Evolutionary conservation across 2,888 invertebrate genomes (phyloP).

Genomic region (Antitype chi): DNA sequence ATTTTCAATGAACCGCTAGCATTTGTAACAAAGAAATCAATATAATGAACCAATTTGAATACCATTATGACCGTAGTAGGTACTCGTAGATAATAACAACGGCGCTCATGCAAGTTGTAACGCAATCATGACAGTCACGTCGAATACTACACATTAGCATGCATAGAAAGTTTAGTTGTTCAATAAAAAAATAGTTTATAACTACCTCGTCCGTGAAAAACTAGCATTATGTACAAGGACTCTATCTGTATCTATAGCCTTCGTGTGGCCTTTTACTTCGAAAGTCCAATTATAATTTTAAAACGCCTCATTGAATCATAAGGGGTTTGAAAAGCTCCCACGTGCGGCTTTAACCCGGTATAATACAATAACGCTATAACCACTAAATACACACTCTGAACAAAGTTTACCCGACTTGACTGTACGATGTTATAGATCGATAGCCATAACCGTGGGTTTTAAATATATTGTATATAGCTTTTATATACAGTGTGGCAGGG

Average conservation of each 20-base stretch:
- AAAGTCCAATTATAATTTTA: constrained; percentile 50
- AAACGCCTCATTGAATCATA: constrained; percentile 30
- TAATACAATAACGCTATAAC: constrained; percentile 41
- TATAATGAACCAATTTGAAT: constrained; percentile 31
- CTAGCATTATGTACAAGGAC: constrained; percentile 27
- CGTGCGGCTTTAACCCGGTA: constrained; percentile 21
- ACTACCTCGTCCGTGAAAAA: constrained; percentile 23
- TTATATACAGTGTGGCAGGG: too few relatives aligned
- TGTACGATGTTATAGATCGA: constrained; percentile 24
- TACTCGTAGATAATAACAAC: constrained; percentile 29
- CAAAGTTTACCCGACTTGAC: constrained; percentile 34
- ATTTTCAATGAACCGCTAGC: background rate
- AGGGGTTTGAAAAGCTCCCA: constrained; percentile 26
- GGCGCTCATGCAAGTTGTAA: constrained; percentile 47
- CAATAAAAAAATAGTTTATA: constrained; percentile 47
- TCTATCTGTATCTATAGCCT: constrained; percentile 1
- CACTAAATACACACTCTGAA: constrained; percentile 46
- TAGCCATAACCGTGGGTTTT: constrained; percentile 21
- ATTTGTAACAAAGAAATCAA: constrained; percentile 37
- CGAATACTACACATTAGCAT: constrained; percentile 20
- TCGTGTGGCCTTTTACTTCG: constrained; percentile 34
- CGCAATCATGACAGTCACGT: constrained; percentile 42
- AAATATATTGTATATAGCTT: background rate
- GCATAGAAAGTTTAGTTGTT: constrained; percentile 31
- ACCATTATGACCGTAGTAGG: constrained; percentile 19